phyloP scores from a whole-genome alignment of 2,888 invertebrate species.

The Spodoptera picta region DNA sequence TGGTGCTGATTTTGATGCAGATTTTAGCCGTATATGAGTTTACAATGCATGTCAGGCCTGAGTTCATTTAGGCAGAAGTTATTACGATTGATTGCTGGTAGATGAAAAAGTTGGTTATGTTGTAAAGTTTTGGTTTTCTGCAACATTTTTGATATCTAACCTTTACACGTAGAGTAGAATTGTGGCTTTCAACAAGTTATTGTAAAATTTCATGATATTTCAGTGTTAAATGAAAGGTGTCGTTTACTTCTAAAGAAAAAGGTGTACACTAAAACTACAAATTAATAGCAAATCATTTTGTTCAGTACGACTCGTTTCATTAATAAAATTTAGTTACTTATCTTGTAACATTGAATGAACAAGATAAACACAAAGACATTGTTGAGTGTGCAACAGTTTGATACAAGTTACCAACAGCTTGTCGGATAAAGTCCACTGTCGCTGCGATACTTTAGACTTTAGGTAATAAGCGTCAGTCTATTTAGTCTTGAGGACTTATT shows the following conservation, averaged over 20 bases:
- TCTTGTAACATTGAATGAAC: constrained; percentile 16
- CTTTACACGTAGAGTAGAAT: too few relatives aligned
- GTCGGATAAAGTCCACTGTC: constrained; percentile 25
- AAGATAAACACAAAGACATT: constrained; percentile 31
- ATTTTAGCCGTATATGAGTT: constrained; percentile 13
- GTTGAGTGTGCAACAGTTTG: constrained; percentile 14
- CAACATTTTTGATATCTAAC: neutral
- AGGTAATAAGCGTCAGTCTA: constrained; percentile 3
- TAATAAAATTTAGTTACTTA: constrained; percentile 14
- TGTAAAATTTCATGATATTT: too few relatives aligned
- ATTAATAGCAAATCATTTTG: too few relatives aligned
- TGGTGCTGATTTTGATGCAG: constrained; percentile 31
- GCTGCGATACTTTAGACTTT: constrained; percentile 13
- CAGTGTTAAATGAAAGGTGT: too few relatives aligned
- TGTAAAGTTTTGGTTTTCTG: too few relatives aligned
- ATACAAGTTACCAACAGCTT: constrained; percentile 31
- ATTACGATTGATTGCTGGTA: constrained; percentile 2
- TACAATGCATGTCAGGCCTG: constrained; percentile 21
- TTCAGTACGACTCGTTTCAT: neutral
- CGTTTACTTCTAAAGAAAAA: too few relatives aligned
- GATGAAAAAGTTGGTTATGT: too few relatives aligned
- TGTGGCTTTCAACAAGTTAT: too few relatives aligned
- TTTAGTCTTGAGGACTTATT: too few relatives aligned
- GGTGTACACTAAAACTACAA: too few relatives aligned
- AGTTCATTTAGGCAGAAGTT: constrained; percentile 18